These are phyloP conservation scores for Metopia argyrocephala DNA, from an alignment of 2,888 invertebrate genomes.

Conservation along the genomic window DNA sequence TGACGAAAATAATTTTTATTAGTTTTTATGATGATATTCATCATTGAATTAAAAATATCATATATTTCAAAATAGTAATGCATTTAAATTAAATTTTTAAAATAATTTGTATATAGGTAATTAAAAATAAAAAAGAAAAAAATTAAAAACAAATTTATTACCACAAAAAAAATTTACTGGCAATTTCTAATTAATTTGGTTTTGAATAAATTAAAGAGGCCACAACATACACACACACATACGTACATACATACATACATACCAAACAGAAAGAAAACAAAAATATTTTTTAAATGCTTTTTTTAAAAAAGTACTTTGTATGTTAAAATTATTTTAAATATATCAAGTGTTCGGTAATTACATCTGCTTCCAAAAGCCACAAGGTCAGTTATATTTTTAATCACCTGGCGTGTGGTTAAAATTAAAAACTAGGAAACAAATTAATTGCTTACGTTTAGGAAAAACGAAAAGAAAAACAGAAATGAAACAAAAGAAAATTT, in stretches of 20 bases:
- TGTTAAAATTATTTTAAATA: neutral
- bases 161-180: too few species aligned
- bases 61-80: too few species aligned
- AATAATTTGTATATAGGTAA: too few species aligned
- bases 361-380: conserved; percentile 3
- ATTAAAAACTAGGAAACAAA: conserved; percentile 15
- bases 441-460: neutral
- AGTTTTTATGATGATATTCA: too few species aligned
- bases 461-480: neutral
- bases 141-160: too few species aligned
- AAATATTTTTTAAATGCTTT: conserved; percentile 4
- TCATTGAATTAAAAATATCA: too few species aligned
- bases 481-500: neutral
- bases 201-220: neutral
- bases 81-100: too few species aligned
- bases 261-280: neutral
- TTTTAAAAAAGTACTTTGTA: neutral
- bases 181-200: too few species aligned
- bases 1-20: too few species aligned
- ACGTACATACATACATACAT: neutral
- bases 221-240: neutral
- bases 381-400: conserved; percentile 30
- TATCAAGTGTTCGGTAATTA: neutral
- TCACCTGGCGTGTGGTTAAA: conserved; percentile 31
- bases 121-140: too few species aligned